Percentiles rank a stretch among this genome's conserved stretches.
phyloP scores from a whole-genome alignment of 1,140 invertebrate species.

The Gonatopus flavifemur region DNA sequence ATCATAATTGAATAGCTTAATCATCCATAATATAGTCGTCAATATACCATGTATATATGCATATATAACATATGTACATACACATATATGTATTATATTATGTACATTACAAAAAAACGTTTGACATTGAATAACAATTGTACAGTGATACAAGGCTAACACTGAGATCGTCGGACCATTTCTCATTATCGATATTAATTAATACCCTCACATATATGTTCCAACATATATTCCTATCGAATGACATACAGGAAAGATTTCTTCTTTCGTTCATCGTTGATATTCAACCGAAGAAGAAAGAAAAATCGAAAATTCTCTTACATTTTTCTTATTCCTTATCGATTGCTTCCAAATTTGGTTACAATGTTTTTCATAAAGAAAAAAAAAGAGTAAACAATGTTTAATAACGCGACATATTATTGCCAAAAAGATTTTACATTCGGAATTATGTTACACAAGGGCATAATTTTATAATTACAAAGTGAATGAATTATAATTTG shows the following conservation, averaged over 20 bases:
- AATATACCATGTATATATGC: too few species aligned
- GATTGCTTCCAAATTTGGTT: background rate
- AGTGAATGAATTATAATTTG: too few species aligned
- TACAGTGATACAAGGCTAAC: slow-evolving; percentile 33
- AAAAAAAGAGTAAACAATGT: too few species aligned
- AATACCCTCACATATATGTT: too few species aligned
- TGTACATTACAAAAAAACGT: slow-evolving; percentile 29
- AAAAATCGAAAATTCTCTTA: background rate
- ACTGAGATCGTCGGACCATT: slow-evolving; percentile 27
- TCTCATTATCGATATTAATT: slow-evolving; percentile 2
- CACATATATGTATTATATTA: slow-evolving; percentile 30
- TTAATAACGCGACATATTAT: too few species aligned
- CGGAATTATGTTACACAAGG: too few species aligned
- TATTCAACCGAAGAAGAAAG: background rate
- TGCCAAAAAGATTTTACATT: too few species aligned
- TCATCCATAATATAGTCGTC: slow-evolving; percentile 22
- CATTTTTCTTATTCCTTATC: background rate
- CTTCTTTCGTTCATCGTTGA: background rate
- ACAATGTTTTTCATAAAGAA: too few species aligned
- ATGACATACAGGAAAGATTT: too few species aligned
- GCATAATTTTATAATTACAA: too few species aligned
- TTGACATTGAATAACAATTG: slow-evolving; percentile 36
- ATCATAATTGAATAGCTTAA: slow-evolving; percentile 28
- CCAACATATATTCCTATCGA: too few species aligned
- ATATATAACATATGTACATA: slow-evolving; percentile 35